phyloP scores from a whole-genome alignment of 2,888 invertebrate species.

The Resseliella maxima region DNA sequence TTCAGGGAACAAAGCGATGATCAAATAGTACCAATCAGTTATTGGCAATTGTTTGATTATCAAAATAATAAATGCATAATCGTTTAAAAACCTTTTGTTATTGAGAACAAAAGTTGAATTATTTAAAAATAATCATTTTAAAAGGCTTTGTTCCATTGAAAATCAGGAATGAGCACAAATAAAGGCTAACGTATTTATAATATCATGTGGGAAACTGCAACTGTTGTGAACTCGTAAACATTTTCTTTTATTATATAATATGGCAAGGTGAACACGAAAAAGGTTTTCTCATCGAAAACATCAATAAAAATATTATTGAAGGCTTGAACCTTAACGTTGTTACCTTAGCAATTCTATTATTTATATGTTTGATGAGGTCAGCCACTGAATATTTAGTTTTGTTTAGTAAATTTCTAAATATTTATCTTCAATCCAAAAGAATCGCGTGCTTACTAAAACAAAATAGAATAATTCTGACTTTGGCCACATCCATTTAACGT shows the following conservation, averaged over 20 bases:
- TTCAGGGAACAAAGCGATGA: too few species aligned
- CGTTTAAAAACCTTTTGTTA: too few species aligned
- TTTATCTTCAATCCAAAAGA: not conserved
- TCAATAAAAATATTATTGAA: not conserved
- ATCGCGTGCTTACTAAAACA: not conserved
- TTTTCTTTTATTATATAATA: not conserved
- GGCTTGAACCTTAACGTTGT: not conserved
- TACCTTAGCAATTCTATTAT: not conserved
- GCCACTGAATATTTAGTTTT: not conserved
- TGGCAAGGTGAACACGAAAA: not conserved
- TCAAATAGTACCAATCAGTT: too few species aligned
- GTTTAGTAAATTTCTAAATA: not conserved
- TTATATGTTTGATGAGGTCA: slow-evolving; percentile 4
- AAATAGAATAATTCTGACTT: not conserved
- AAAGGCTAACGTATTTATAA: too few species aligned
- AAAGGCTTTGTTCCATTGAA: too few species aligned
- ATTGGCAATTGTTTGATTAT: too few species aligned
- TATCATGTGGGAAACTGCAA: not conserved
- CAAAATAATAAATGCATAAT: too few species aligned
- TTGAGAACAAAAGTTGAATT: too few species aligned
- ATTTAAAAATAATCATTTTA: too few species aligned
- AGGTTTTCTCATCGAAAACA: not conserved
- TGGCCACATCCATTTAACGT: not conserved
- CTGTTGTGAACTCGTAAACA: not conserved
- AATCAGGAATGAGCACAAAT: too few species aligned